Percentiles rank a stretch among this genome's conserved stretches.
Conservation (phyloP, 2,888 invertebrate genomes). For the Lepidonotus clava region DNA sequence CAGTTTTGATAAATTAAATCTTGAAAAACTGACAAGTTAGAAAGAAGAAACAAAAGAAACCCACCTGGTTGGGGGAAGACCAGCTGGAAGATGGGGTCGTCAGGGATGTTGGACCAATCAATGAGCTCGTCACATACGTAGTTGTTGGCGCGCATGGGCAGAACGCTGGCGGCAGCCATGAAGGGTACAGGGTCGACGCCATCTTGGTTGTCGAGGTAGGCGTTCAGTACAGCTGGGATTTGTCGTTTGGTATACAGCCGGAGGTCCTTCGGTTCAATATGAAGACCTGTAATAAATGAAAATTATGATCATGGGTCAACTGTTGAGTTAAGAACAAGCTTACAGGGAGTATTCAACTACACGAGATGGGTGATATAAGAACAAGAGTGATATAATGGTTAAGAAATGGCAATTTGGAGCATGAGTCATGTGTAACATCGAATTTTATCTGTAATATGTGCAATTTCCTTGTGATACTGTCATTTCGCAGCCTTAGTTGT, state of each 20-base stretch:
- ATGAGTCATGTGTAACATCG: not conserved
- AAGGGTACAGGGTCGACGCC: conserved; percentile 46
- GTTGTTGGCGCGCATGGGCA: conserved; percentile 57
- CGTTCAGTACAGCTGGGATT: conserved; percentile 50
- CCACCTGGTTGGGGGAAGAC: conserved; percentile 56
- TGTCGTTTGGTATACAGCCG: conserved; percentile 42
- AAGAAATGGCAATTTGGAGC: not conserved
- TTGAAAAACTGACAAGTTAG: no score
- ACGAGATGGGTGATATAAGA: not conserved
- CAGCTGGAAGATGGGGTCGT: conserved; percentile 57
- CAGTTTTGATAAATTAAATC: not conserved
- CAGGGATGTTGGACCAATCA: conserved; percentile 56
- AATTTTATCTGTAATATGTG: not conserved
- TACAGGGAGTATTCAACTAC: not conserved
- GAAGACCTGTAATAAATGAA: conserved; percentile 17
- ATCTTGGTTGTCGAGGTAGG: conserved; percentile 7
- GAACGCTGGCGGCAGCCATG: conserved; percentile 54
- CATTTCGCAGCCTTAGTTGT: no score
- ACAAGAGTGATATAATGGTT: not conserved
- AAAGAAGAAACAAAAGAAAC: not conserved
- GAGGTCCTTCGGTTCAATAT: conserved; percentile 21
- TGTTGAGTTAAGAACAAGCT: no score
- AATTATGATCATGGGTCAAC: not conserved
- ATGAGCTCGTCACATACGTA: conserved; percentile 56
- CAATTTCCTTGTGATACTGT: no score